Evolutionary conservation across 2,113 vertebrate species (phyloP), one percentile per base, ranked within the genome.

Genomic region (Heterocephalus glaber): DNA sequence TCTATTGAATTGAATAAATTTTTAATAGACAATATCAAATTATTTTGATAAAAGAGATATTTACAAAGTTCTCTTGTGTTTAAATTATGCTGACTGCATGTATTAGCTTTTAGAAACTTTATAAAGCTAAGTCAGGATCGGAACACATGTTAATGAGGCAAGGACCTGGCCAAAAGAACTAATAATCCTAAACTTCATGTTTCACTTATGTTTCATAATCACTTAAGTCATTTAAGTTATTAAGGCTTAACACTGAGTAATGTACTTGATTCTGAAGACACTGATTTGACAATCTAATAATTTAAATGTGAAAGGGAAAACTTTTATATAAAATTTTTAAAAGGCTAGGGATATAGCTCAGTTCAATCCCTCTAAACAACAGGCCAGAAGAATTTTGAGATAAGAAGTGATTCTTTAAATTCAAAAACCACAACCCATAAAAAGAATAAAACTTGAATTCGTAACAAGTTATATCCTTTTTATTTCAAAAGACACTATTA

Each of bases 1-100:
- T 99, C 99, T 99, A 98, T 30, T 95, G 90, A 95, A 86, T 35
- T 92, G 61, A 96, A 56, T 88, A 63, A 30, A 96, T 95, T 87
- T 95, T 84, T 95, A 97, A 86, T 5, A 94, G 10, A 95, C 1
- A 93, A 38, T 6, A 92, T 74, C 4, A 95, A 54, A 66, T 30
- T 38, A 95, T 30, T 92, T 61, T 95, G 20, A 8, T 61, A 93
- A 94, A 80, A 26, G 49, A 80, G 44, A 82, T 79, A 11, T 89
- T 93, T 82, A 86, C 30, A 88, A 0, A 86, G 54, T 22, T 90
- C 86, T 92, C 66, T 72, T 94, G 13, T 44, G 4, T 89, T 70
- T 92, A n/a, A 89, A 14, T 85, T 95, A 84, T 61, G 17, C 17
- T 72, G 33, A 87, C 38, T 30, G 22, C 8, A 86, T 28, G 38